A percentile compares a stretch with the other conserved stretches of the same genome.
Conservation (phyloP, 2,113 vertebrate species). For the Corvus cornix region DNA sequence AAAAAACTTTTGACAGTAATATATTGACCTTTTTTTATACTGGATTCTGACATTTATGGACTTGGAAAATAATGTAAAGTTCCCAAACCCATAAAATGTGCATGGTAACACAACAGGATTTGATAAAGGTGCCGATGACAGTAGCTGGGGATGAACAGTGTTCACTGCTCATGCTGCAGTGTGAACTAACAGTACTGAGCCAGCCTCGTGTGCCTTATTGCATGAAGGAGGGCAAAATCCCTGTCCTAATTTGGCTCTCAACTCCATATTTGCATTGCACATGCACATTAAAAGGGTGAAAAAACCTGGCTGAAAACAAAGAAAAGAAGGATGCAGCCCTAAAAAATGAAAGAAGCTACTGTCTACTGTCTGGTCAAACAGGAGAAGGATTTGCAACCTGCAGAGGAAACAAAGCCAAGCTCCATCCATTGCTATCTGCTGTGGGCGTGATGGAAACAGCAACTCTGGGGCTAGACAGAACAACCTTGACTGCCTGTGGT, state of each 20-base stretch:
- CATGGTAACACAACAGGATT: background rate
- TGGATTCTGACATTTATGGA: constrained; percentile 61
- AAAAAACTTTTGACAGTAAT: constrained; percentile 81
- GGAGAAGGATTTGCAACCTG: background rate
- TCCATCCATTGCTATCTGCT: background rate
- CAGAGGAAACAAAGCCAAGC: constrained; percentile 15
- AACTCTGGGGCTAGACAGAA: background rate
- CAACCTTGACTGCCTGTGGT: background rate
- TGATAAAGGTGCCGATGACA: background rate
- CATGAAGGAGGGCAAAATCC: constrained; percentile 5
- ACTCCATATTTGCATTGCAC: constrained; percentile 15
- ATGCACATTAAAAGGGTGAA: constrained; percentile 25
- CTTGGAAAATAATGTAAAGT: constrained; percentile 44
- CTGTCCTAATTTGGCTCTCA: background rate
- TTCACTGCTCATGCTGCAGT: constrained; percentile 38
- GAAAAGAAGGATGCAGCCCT: constrained; percentile 47
- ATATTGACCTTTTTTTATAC: constrained; percentile 84
- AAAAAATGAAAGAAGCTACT: background rate
- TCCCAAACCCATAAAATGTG: background rate
- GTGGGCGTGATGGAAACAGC: background rate
- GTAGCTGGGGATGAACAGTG: background rate
- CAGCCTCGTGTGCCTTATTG: background rate
- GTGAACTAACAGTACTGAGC: constrained; percentile 48
- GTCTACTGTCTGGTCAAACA: background rate
- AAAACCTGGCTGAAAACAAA: constrained; percentile 30